Conservation (phyloP, 1,140 invertebrate genomes). For the Metaphire vulgaris region DNA sequence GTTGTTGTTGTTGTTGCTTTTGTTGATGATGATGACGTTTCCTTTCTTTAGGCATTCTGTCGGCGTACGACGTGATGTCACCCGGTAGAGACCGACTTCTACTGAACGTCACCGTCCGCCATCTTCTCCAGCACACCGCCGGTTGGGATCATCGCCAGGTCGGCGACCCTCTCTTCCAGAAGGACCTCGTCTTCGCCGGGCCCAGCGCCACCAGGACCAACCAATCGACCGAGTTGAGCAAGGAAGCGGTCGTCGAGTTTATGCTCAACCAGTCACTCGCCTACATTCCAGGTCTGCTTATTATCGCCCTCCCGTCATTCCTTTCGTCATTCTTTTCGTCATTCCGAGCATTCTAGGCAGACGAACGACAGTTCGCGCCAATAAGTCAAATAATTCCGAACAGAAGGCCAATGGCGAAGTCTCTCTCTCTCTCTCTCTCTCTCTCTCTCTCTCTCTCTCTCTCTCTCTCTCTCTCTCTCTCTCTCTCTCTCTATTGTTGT, state of each 20-base stretch:
- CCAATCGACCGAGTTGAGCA: conserved; percentile 6
- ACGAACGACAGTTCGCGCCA: no score
- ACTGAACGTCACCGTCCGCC: conserved; percentile 36
- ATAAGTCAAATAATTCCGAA: no score
- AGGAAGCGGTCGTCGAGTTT: conserved; percentile 32
- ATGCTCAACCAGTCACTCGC: conserved; percentile 39
- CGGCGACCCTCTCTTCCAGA: conserved; percentile 37
- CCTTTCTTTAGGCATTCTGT: conserved; percentile 21
- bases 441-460: no score
- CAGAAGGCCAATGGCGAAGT: no score
- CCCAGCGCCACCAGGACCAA: neutral
- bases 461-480: no score
- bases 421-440: no score
- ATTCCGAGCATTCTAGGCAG: no score
- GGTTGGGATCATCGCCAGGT: conserved; percentile 41
- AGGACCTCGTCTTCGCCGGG: conserved; percentile 19
- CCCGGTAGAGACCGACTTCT: conserved; percentile 31
- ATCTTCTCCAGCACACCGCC: conserved; percentile 41
- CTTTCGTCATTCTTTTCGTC: no score
- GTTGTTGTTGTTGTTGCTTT: no score
- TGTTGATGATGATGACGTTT: neutral
- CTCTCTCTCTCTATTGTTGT: no score
- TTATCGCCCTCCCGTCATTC: neutral
- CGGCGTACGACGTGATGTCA: conserved; percentile 16
- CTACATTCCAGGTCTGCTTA: conserved; percentile 41